Evolutionary conservation across 2,888 invertebrate genomes (phyloP).

Genomic region (Sarcophaga rosellei): DNA sequence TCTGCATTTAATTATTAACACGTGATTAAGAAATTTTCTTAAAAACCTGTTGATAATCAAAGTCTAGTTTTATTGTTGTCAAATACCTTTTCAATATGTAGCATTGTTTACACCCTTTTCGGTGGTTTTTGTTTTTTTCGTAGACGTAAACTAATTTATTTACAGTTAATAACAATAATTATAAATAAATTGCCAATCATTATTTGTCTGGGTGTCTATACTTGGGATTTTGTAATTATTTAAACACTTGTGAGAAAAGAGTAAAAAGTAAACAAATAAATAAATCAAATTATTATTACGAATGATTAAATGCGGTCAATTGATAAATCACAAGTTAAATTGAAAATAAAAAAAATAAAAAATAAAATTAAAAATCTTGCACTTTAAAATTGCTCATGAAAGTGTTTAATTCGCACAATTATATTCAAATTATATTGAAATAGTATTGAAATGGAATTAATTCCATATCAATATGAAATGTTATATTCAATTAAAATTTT

Average conservation of each 20-base stretch:
- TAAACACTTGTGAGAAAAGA: constrained; percentile 19
- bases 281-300: constrained; percentile 10
- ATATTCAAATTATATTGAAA: not conserved
- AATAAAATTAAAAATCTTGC: not conserved
- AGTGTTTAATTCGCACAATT: constrained; percentile 11
- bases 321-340: not conserved
- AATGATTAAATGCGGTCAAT: constrained; percentile 38
- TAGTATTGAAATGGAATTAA: too few relatives aligned
- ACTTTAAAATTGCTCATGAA: not conserved
- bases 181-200: constrained; percentile 43
- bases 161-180: constrained; percentile 46
- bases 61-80: too few relatives aligned
- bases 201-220: constrained; percentile 40
- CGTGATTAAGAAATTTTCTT: too few relatives aligned
- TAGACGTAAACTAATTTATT: constrained; percentile 17
- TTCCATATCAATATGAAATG: too few relatives aligned
- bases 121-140: not conserved
- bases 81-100: too few relatives aligned
- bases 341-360: not conserved
- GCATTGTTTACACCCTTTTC: not conserved
- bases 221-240: not conserved
- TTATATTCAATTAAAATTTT: too few relatives aligned
- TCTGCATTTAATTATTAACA: too few relatives aligned
- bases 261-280: not conserved
- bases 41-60: too few relatives aligned